Evolutionary conservation across 2,113 vertebrate species (phyloP).

Genomic region (Calyptommatus sinebrachiatus): DNA sequence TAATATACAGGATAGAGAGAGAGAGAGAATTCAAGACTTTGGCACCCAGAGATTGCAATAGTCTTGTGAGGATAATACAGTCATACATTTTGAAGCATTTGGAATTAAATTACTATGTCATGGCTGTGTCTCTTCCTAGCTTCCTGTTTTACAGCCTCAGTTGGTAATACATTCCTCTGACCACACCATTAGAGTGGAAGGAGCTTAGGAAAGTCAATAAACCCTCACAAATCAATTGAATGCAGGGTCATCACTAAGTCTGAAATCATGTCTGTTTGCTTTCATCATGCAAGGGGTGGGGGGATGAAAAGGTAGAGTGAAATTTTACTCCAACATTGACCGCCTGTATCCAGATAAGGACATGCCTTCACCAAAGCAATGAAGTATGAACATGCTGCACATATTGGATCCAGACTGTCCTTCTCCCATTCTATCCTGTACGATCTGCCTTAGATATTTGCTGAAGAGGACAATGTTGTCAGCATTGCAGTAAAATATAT

Average conservation of each 20-base stretch:
- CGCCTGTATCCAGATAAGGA: too few species aligned
- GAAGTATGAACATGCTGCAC: background rate
- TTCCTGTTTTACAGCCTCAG: background rate
- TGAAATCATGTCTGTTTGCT: background rate
- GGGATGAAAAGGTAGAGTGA: background rate
- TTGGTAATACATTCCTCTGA: rapidly evolving
- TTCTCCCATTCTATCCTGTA: too few species aligned
- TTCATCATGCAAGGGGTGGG: background rate
- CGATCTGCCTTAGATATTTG: too few species aligned
- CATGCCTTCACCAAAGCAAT: background rate
- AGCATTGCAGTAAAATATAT: too few species aligned
- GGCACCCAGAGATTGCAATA: background rate
- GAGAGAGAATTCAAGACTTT: background rate
- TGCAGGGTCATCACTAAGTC: background rate
- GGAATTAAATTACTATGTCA: background rate
- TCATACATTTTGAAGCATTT: background rate
- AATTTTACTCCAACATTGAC: background rate
- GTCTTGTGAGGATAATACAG: background rate
- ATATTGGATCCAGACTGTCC: background rate
- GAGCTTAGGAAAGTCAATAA: background rate
- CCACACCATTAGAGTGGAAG: background rate
- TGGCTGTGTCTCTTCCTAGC: background rate
- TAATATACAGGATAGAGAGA: background rate
- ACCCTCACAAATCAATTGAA: background rate
- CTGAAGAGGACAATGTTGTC: too few species aligned